Evolutionary conservation across 2,888 invertebrate species (phyloP), one percentile per base, ranked within the genome.

Genomic region (Choreutis nemorana): DNA sequence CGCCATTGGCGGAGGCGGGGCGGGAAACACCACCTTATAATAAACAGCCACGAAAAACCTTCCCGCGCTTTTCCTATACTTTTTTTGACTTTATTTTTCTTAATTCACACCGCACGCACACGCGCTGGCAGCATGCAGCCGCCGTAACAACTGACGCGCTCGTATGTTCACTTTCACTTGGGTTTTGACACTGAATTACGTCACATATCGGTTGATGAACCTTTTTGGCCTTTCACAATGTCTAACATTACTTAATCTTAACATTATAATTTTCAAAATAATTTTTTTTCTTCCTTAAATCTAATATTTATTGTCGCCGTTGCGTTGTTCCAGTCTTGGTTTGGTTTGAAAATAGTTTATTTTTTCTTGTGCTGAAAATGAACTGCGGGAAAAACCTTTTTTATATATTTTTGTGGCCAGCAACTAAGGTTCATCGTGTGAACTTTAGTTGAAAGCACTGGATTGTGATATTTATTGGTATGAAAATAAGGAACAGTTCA

Each of bases 1-100:
- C 70, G 58, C 53, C 77, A 77, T 77, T 77, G 77, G 77, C 51
- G 64, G 66, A 58, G 39, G 52, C 54, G 56, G 65, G 68, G 71
- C 70, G 67, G 60, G 38, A 39, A 35, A 36, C 35, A 37, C 31
- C 42, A 34, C 48, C 40, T 48, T 61, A 58, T 60, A 55, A 55
- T 55, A 63, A 52, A 62, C 62, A 60, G 45, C 59, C 55, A 26
- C 37, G 36, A 44, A 47, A 54, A 58, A 53, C 51, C 49, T n/a
- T 52, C 50, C 45, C 48, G 44, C 40, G 38, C 37, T 35, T 28
- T 31, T 23, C 37, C 35, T 21, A 26, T 26, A 26, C 29, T 14
- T 23, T 25, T 33, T 28, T 11, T 11, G 11, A 23, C 10, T 28
- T 38, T 41, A 11, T 40, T 34, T 42, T 48, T 53, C 48, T 42